These are phyloP conservation scores for Drosophila prostipennis DNA, from an alignment of 2,888 invertebrate genomes.

Conservation along the genomic window DNA sequence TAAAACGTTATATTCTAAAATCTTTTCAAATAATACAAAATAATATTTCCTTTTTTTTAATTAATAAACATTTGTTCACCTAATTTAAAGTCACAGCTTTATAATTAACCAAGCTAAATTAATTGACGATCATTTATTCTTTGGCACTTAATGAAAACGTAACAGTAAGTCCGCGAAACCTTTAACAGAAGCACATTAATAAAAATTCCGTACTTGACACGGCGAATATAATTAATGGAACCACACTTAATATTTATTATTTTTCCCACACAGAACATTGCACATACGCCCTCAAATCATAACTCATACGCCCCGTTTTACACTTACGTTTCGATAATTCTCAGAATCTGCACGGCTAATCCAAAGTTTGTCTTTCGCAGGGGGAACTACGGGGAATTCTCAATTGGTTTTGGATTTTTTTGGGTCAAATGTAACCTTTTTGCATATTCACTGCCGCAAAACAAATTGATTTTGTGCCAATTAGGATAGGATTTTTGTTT, in stretches of 20 bases:
- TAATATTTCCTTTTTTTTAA: too few species aligned
- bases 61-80: too few species aligned
- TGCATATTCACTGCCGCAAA: constrained; percentile 33
- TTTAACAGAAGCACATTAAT: constrained; percentile 30
- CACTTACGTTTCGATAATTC: constrained; percentile 40
- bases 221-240: constrained; percentile 24
- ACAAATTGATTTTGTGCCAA: constrained; percentile 32
- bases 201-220: constrained; percentile 9
- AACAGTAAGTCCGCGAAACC: constrained; percentile 12
- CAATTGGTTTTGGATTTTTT: constrained; percentile 5
- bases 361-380: constrained; percentile 26
- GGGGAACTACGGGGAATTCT: constrained; percentile 15
- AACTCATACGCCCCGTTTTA: constrained; percentile 40
- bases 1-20: too few species aligned
- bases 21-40: too few species aligned
- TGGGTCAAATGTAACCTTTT: constrained; percentile 20
- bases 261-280: constrained; percentile 8
- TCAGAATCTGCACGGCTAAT: constrained; percentile 30
- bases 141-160: constrained; percentile 14
- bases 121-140: constrained; percentile 6
- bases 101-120: neutral
- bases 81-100: neutral
- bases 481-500: neutral
- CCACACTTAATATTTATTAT: constrained; percentile 19
- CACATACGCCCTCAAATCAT: constrained; percentile 30